Base-by-base conservation (phyloP, 1,140 invertebrate species). In the Drosophila athabasca region DNA sequence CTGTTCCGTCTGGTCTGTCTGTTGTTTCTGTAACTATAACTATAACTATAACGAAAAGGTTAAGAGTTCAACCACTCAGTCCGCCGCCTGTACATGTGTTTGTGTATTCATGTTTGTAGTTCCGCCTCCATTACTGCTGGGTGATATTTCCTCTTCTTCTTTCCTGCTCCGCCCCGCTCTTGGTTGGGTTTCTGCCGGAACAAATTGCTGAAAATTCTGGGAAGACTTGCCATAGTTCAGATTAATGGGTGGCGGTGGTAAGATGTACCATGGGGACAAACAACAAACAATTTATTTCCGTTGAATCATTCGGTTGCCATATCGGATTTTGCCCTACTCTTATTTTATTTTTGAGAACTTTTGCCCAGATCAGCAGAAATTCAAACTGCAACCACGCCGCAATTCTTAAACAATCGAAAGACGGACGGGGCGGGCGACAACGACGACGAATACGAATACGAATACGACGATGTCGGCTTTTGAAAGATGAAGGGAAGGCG, bases 341-440 rank as follows among this genome's bases (percentile, higher is more conserved):
- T 15, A 62, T 26, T 53, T 53, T 49, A 35, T 58, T 57, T 39
- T 65, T 66, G 55, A 48, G 60, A 77, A 46, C 51, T 79, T 85
- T 67, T 81, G 70, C 70, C 39, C 54, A 73, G 78, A 88, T 88
- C 83, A 70, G 70, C 83, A 87, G 82, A 87, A 87, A 87, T 82
- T 79, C 22, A 85, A 85, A 88, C 82, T 85, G 82, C 83, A 85
- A 24, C 78, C 75, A 75, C 82, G 82, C 83, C 78, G 71, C 79
- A 74, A 85, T 88, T 85, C 83, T 88, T 88, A 87, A 87, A 85
- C 75, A 85, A 88, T 82, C 66, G 65, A 39, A 39, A 39, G 35
- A 39, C 35, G 35, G 11, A 13, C 35, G 35, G 35, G 35, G 11
- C 8, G 31, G 31, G 9, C 57, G 64, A 57, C 45, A 66, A 66